phyloP scores from a whole-genome alignment of 2,888 invertebrate genomes.

The Lamellibrachia satsuma region DNA sequence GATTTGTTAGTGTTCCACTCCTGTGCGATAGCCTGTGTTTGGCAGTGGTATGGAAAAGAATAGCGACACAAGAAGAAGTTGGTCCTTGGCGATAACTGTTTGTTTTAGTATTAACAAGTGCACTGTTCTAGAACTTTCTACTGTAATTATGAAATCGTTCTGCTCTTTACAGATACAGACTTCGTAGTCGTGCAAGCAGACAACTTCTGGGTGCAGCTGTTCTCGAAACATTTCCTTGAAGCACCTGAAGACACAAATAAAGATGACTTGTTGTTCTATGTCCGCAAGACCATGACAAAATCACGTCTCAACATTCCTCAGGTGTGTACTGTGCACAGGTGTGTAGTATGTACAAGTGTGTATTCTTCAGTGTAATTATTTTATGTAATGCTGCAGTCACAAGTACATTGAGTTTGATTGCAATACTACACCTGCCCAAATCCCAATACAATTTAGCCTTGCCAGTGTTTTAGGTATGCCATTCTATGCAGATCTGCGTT shows the following conservation, averaged over 20 bases:
- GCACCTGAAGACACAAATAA: slow-evolving; percentile 70
- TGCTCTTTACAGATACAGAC: slow-evolving; percentile 78
- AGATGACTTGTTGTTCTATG: slow-evolving; percentile 94
- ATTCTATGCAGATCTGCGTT: not conserved
- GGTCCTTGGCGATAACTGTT: too few relatives aligned
- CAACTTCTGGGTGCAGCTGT: slow-evolving; percentile 94
- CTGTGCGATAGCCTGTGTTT: too few relatives aligned
- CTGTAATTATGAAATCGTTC: not conserved
- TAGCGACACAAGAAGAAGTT: too few relatives aligned
- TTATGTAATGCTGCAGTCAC: not conserved
- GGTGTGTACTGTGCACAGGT: slow-evolving; percentile 26
- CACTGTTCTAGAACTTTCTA: not conserved
- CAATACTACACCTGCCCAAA: not conserved
- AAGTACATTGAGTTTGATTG: not conserved
- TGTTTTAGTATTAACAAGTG: too few relatives aligned
- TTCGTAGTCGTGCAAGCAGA: slow-evolving; percentile 92
- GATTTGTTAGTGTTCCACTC: too few relatives aligned
- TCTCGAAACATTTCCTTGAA: slow-evolving; percentile 91
- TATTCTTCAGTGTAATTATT: not conserved
- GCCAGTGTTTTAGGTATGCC: not conserved
- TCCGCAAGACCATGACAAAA: slow-evolving; percentile 69
- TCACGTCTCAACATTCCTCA: slow-evolving; percentile 37
- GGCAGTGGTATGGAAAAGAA: too few relatives aligned
- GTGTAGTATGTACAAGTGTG: not conserved
- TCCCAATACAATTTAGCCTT: not conserved